phyloP scores from a whole-genome alignment of 1,140 invertebrate species.

The Drosophila equinoxialis region DNA sequence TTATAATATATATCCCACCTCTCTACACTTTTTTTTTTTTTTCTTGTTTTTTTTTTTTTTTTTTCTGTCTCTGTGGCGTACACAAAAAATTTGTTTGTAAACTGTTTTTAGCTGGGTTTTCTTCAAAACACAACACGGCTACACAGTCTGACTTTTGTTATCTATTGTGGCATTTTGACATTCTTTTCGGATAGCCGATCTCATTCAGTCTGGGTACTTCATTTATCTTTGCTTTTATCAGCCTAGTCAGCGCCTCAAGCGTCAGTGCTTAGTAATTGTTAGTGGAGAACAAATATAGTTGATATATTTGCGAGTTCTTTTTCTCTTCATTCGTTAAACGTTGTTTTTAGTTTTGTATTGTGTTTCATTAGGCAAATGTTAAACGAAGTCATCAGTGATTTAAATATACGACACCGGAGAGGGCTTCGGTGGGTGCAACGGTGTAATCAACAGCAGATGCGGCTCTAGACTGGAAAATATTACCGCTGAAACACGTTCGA shows the following conservation, averaged over 20 bases:
- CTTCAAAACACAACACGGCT: background rate
- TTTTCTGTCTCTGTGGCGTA: constrained; percentile 42
- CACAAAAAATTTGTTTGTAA: constrained; percentile 45
- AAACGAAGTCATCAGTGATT: constrained; percentile 4
- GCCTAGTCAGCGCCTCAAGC: background rate
- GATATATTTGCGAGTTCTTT: constrained; percentile 15
- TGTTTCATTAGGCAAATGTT: constrained; percentile 1
- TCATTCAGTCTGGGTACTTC: background rate
- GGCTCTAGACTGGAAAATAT: background rate
- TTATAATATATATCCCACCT: constrained; percentile 28
- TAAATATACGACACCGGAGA: background rate
- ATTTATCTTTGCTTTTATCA: constrained; percentile 11
- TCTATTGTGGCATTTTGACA: constrained; percentile 6
- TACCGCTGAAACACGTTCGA: constrained; percentile 19
- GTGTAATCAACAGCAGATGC: background rate
- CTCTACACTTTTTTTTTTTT: constrained; percentile 47
- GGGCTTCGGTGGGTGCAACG: background rate
- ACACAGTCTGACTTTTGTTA: constrained; percentile 8
- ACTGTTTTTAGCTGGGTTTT: constrained; percentile 2
- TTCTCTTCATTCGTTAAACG: background rate
- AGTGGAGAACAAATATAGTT: constrained; percentile 7
- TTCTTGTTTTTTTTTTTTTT: constrained; percentile 11
- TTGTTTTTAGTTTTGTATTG: background rate
- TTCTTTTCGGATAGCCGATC: background rate
- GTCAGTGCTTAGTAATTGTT: background rate